A percentile compares a stretch with the other conserved stretches of the same genome.
phyloP scores from a whole-genome alignment of 2,113 vertebrate species.

The Neodon shergylaensis region DNA sequence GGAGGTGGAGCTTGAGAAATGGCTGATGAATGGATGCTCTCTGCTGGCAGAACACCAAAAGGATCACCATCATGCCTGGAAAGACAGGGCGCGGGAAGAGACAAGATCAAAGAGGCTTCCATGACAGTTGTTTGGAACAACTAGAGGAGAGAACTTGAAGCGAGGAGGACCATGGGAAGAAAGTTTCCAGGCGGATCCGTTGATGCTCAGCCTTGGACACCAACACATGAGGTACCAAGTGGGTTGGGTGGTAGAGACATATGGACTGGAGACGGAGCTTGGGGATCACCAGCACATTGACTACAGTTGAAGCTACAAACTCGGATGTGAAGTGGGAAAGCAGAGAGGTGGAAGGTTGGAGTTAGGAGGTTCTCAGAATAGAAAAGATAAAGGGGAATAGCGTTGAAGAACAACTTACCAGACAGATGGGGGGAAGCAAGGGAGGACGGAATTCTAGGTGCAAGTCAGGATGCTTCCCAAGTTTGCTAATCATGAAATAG shows the following conservation, averaged over 20 bases:
- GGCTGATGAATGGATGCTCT: background rate
- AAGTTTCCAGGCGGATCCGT: background rate
- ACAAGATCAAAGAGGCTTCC: background rate
- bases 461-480: background rate
- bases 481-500: background rate
- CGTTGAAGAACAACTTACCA: background rate
- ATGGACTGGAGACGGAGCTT: background rate
- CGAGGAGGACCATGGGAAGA: background rate
- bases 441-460: background rate
- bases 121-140: background rate
- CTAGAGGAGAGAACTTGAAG: background rate
- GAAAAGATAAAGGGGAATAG: background rate
- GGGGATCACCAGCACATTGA: background rate
- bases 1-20: background rate
- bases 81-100: background rate
- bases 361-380: background rate
- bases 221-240: rapidly evolving
- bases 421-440: background rate
- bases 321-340: background rate
- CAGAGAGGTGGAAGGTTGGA: background rate
- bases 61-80: too few species aligned
- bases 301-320: background rate
- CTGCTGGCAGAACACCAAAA: background rate
- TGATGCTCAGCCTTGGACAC: background rate
- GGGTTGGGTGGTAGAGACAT: background rate